Evolutionary conservation across 2,797 vertebrate genomes (phyloP).

Genomic region (Xerus rutilus): DNA sequence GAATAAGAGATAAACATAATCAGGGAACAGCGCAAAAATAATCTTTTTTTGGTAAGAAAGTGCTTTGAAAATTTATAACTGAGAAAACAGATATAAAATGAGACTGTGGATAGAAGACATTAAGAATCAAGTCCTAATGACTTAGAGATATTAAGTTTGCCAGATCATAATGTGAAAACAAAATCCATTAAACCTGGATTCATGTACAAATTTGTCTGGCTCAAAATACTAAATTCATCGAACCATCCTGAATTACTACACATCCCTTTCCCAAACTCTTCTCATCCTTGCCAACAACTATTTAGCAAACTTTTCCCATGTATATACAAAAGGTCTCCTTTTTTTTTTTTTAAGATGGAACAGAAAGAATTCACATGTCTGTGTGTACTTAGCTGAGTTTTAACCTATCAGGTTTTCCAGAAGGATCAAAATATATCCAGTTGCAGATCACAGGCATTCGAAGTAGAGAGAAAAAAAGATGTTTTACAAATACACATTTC

Average conservation of each 20-base stretch:
- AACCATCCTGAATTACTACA: not conserved
- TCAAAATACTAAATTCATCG: conserved; percentile 25
- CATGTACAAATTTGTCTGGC: conserved; percentile 55
- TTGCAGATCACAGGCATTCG: conserved; percentile 6
- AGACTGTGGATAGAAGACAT: not conserved
- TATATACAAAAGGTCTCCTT: not conserved
- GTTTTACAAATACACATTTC: conserved; percentile 42
- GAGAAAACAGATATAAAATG: not conserved
- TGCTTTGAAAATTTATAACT: conserved; percentile 28
- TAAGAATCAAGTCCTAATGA: conserved; percentile 7
- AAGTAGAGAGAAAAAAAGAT: conserved; percentile 19
- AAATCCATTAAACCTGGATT: conserved; percentile 47
- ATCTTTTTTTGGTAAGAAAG: conserved; percentile 7
- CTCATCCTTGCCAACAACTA: not conserved
- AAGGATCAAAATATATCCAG: conserved; percentile 58
- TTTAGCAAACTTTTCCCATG: conserved; percentile 20
- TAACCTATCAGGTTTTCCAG: conserved; percentile 41
- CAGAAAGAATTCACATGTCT: not conserved
- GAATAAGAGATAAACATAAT: not conserved
- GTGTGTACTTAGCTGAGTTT: conserved; percentile 48
- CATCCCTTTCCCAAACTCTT: not conserved
- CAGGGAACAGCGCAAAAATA: too few relatives aligned
- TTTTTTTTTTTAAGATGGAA: conserved; percentile 2
- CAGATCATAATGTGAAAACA: conserved; percentile 39
- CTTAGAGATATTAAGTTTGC: not conserved